These are phyloP conservation scores for Taxidea taxus DNA, from an alignment of 2,113 vertebrate genomes.

Conservation along the genomic window DNA sequence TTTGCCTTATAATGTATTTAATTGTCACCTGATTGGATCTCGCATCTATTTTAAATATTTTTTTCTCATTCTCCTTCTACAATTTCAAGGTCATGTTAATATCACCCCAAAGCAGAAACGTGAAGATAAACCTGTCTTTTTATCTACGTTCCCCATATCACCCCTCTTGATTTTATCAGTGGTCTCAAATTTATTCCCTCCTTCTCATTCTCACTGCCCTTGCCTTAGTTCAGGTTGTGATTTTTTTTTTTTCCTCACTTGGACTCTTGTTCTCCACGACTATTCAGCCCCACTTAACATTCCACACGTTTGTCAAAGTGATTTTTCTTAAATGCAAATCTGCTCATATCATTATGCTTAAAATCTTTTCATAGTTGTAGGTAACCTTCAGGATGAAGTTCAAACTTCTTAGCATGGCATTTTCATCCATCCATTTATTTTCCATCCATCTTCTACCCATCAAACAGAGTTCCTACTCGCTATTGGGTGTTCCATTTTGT, in stretches of 20 bases:
- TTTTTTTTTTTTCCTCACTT: background rate
- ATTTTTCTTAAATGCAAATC: background rate
- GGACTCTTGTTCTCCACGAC: background rate
- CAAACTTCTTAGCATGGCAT: background rate
- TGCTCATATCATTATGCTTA: background rate
- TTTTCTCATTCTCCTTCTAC: background rate
- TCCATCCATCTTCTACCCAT: background rate
- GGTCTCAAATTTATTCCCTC: background rate
- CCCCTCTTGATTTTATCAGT: background rate
- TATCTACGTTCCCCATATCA: background rate
- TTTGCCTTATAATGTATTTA: background rate
- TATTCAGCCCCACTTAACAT: background rate
- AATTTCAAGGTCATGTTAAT: background rate
- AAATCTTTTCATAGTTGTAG: background rate
- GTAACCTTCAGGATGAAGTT: background rate
- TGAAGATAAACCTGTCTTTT: background rate
- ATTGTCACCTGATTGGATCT: constrained; percentile 1
- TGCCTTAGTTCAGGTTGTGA: background rate
- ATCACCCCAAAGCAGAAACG: background rate
- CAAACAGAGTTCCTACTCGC: background rate
- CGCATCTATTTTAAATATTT: constrained; percentile 12
- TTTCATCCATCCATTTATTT: background rate
- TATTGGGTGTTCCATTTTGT: background rate
- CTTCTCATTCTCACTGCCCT: background rate
- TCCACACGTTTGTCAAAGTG: background rate